Conservation (phyloP, 2,888 invertebrate species). For the Calameuta filiformis region DNA sequence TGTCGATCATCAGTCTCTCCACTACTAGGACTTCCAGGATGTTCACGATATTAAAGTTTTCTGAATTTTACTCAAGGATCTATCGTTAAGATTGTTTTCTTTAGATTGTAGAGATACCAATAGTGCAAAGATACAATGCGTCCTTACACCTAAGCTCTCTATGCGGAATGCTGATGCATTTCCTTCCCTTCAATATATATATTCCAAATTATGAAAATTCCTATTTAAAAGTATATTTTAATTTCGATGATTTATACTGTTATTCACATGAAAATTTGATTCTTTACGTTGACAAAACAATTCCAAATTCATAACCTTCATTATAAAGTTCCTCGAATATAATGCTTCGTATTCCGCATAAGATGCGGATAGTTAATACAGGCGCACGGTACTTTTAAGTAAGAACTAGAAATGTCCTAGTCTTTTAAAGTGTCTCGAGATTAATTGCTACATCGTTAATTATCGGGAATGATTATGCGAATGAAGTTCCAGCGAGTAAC, state of each 20-base stretch:
- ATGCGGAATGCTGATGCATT: neutral
- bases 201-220: neutral
- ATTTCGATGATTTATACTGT: neutral
- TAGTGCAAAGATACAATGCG: constrained; percentile 27
- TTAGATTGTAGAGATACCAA: constrained; percentile 32
- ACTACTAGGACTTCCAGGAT: constrained; percentile 48
- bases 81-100: constrained; percentile 32
- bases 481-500: constrained; percentile 24
- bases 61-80: constrained; percentile 34
- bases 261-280: neutral
- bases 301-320: no score
- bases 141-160: neutral
- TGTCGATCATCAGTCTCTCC: constrained; percentile 30
- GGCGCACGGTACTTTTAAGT: neutral
- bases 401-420: constrained; percentile 11
- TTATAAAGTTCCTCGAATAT: neutral
- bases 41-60: constrained; percentile 40
- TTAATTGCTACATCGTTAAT: constrained; percentile 4
- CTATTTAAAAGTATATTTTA: neutral
- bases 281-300: neutral
- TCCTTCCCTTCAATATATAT: neutral
- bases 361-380: neutral
- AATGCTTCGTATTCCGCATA: neutral
- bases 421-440: constrained; percentile 12
- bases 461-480: constrained; percentile 24